Evolutionary conservation across 92 coral and sea anemone species (phyloP), one percentile per base, ranked within the genome.

Genomic region (Scolanthus callimorphus): DNA sequence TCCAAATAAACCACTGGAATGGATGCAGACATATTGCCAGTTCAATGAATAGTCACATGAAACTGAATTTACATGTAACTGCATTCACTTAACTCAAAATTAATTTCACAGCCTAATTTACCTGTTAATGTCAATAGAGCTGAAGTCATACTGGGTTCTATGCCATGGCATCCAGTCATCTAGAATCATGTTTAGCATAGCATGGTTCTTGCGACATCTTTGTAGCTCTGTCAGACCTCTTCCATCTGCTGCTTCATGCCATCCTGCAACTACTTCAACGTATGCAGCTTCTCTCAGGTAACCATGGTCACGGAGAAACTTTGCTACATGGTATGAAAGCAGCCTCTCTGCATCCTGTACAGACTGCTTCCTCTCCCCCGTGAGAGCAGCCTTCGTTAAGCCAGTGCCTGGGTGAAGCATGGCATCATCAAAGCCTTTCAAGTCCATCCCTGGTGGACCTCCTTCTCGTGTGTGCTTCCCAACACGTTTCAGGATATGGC

Each of bases 81-180:
- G n/a, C n/a, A n/a, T n/a, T n/a, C n/a, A n/a, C n/a, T n/a, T n/a
- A n/a, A n/a, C n/a, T n/a, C n/a, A n/a, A n/a, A n/a, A n/a, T n/a
- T n/a, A n/a, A n/a, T n/a, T n/a, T n/a, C n/a, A n/a, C n/a, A n/a
- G n/a, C n/a, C 15, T 6, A 26, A 45, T 55, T 25, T 65, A 65
- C 89, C 79, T 71, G 60, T 86, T 86, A 17, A 77, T 77, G 65
- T 86, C 89, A 31, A 86, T 77, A 3, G 74, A 39, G 1, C 74
- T 1, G 27, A 84, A 84, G 63, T 84, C 91, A 71, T 79, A 78
- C 26, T 11, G 13, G 8, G 27, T 41, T 25, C 1, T 22, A 25
- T 79, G 84, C 88, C 85, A 85, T 1, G 88, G 94, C 88, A 85
- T 85, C 95, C 95, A 81, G 11, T 76, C 79, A 39, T 76, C 85